Conservation (phyloP, 2,888 invertebrate species). For the Yponomeuta evonymella region DNA sequence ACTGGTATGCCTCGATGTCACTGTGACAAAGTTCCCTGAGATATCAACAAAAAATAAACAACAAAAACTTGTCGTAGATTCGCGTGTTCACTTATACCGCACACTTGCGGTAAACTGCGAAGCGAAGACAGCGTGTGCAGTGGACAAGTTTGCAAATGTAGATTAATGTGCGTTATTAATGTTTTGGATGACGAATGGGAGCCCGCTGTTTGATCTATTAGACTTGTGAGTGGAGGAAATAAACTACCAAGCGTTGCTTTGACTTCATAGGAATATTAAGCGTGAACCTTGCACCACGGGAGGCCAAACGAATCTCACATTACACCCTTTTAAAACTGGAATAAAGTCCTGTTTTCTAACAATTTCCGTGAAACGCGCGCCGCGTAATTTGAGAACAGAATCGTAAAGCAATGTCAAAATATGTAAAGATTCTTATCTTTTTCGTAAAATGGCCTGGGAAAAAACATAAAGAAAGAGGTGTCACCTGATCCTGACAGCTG, state of each 20-base stretch:
- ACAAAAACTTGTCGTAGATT: background rate
- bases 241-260: background rate
- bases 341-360: slow-evolving; percentile 8
- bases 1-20: slow-evolving; percentile 24
- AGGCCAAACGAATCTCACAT: slow-evolving; percentile 8
- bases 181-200: background rate
- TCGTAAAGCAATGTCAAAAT: slow-evolving; percentile 74
- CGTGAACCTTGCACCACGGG: slow-evolving; percentile 6
- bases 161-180: slow-evolving; percentile 41
- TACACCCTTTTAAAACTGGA: slow-evolving; percentile 15
- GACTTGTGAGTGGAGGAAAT: background rate
- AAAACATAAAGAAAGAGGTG: slow-evolving; percentile 78
- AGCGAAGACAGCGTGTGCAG: slow-evolving; percentile 30
- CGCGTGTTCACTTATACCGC: background rate
- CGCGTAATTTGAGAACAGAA: slow-evolving; percentile 72
- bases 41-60: background rate
- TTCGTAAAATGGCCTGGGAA: slow-evolving; percentile 76
- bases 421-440: slow-evolving; percentile 77
- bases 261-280: background rate
- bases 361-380: slow-evolving; percentile 18
- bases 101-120: background rate
- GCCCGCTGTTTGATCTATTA: background rate
- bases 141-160: slow-evolving; percentile 54
- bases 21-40: slow-evolving; percentile 27
- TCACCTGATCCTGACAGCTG: slow-evolving; percentile 73